Conservation (phyloP, 2,113 vertebrate genomes). For the Tachysurus fulvidraco region DNA sequence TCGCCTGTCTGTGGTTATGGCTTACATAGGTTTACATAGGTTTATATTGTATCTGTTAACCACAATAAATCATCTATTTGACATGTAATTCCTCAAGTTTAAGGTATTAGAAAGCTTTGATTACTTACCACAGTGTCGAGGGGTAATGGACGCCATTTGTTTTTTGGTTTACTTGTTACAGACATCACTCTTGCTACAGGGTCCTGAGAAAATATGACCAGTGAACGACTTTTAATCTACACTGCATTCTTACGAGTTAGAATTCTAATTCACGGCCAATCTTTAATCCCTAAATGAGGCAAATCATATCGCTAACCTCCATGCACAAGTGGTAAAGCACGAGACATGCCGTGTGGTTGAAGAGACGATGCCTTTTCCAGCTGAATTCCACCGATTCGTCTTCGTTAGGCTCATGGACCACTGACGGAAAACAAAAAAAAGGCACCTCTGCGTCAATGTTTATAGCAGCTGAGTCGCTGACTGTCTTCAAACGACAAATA, state of each 20-base stretch:
- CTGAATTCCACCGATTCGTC: constrained; percentile 85
- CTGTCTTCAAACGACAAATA: neutral
- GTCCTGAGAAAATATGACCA: constrained; percentile 74
- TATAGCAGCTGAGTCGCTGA: neutral
- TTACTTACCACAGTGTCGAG: constrained; percentile 93
- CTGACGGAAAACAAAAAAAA: constrained; percentile 64
- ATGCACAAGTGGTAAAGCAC: constrained; percentile 97
- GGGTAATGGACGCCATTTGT: constrained; percentile 94
- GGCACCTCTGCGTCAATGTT: neutral
- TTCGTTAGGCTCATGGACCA: constrained; percentile 81
- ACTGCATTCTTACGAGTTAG: neutral
- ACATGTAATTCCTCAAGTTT: neutral
- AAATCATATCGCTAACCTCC: constrained; percentile 79
- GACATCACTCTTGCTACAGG: constrained; percentile 87
- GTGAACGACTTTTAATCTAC: neutral
- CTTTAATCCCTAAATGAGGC: neutral
- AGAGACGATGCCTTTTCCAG: constrained; percentile 96
- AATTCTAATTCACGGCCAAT: no score
- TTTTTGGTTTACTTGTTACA: constrained; percentile 92
- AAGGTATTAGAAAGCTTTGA: neutral
- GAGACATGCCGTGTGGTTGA: constrained; percentile 91
- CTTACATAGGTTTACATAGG: no score
- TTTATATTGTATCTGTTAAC: neutral
- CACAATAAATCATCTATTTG: neutral
- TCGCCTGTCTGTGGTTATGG: no score